These are phyloP conservation scores for Drosophila equinoxialis DNA, from an alignment of 1,140 invertebrate genomes.

Conservation along the genomic window DNA sequence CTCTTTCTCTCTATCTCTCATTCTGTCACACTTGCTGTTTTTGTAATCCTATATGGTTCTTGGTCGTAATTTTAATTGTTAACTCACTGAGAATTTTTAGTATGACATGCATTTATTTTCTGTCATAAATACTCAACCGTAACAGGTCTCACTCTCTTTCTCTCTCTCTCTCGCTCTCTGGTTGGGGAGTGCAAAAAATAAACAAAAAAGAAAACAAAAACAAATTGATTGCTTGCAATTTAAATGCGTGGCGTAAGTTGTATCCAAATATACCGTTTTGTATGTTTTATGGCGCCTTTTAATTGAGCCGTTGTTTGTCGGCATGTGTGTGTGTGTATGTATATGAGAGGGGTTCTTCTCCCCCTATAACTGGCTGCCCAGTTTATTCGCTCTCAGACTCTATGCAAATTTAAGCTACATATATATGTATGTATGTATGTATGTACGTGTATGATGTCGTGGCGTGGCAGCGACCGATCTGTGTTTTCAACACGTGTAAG, in stretches of 20 bases:
- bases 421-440: no score
- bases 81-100: slow-evolving; percentile 40
- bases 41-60: neutral
- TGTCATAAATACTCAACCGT: slow-evolving; percentile 52
- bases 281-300: slow-evolving; percentile 58
- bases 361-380: no score
- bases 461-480: slow-evolving; percentile 70
- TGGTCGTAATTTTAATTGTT: neutral
- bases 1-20: neutral
- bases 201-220: neutral
- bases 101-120: slow-evolving; percentile 22
- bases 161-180: slow-evolving; percentile 8
- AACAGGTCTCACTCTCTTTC: slow-evolving; percentile 33
- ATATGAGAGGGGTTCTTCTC: no score
- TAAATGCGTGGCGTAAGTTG: slow-evolving; percentile 55
- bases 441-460: no score
- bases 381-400: neutral
- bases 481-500: slow-evolving; percentile 51
- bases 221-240: slow-evolving; percentile 76
- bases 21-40: neutral
- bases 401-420: slow-evolving; percentile 43
- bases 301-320: slow-evolving; percentile 47
- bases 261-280: slow-evolving; percentile 59
- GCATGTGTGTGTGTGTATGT: neutral
- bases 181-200: slow-evolving; percentile 24